Evolutionary conservation across 2,888 invertebrate species (phyloP).

Genomic region (Lasioglossum marginatum): DNA sequence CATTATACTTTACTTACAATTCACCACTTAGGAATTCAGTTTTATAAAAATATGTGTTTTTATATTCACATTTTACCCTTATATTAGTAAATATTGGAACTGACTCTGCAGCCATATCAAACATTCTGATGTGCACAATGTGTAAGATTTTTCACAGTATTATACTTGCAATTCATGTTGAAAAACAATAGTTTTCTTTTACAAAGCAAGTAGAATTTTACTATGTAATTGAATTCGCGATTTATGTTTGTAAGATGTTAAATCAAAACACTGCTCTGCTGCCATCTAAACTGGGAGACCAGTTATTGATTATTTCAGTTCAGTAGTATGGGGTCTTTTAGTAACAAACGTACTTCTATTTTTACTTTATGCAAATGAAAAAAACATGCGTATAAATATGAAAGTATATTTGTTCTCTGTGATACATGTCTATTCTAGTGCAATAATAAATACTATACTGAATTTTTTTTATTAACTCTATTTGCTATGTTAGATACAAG

Average conservation of each 20-base stretch:
- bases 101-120: not conserved
- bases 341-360: not conserved
- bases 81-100: conserved; percentile 9
- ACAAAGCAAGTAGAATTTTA: conserved; percentile 11
- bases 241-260: conserved; percentile 22
- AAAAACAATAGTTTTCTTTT: not conserved
- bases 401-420: not conserved
- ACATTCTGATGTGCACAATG: not conserved
- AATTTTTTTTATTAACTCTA: conserved; percentile 19
- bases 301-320: conserved; percentile 69
- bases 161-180: not conserved
- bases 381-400: not conserved
- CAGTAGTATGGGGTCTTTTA: not conserved
- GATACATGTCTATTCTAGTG: not conserved
- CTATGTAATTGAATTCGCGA: not conserved
- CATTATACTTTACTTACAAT: not conserved
- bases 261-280: conserved; percentile 64
- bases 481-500: conserved; percentile 12
- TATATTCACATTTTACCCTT: conserved; percentile 11
- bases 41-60: not conserved
- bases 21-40: not conserved
- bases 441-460: conserved; percentile 9
- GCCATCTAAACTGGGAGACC: conserved; percentile 65
- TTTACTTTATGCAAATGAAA: not conserved
- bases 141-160: not conserved